These are phyloP conservation scores for Brachylomia viminalis DNA, from an alignment of 2,888 invertebrate species.

Conservation along the genomic window DNA sequence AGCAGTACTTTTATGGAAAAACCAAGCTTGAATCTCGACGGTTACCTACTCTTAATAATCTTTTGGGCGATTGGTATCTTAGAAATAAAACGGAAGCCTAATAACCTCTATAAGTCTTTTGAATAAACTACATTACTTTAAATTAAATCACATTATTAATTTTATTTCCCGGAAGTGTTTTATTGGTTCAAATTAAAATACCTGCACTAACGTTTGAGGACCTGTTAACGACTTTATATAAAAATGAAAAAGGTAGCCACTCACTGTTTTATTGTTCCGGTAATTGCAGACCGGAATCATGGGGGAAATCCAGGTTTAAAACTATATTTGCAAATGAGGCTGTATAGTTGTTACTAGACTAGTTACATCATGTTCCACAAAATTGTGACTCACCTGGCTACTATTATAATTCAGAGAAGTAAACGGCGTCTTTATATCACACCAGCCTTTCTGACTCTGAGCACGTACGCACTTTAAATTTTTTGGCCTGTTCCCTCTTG, in stretches of 20 bases:
- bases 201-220: conserved; percentile 14
- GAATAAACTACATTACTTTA: conserved; percentile 12
- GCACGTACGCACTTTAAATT: conserved; percentile 33
- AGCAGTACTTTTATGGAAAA: neutral
- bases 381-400: conserved; percentile 29
- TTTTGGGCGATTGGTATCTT: neutral
- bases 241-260: neutral
- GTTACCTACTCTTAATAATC: neutral
- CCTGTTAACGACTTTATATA: neutral
- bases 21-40: neutral
- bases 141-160: conserved; percentile 36
- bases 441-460: conserved; percentile 3
- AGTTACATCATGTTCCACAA: conserved; percentile 34
- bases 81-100: conserved; percentile 12
- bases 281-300: neutral
- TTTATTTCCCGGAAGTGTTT: conserved; percentile 31
- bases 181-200: conserved; percentile 30
- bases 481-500: conserved; percentile 13
- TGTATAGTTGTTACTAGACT: neutral
- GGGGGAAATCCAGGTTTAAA: conserved; percentile 34
- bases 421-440: conserved; percentile 18
- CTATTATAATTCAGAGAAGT: conserved; percentile 34
- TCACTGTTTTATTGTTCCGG: conserved; percentile 8
- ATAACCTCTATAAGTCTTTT: conserved; percentile 7
- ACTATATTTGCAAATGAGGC: conserved; percentile 12